Percentiles rank a stretch among this genome's conserved stretches.
These are phyloP conservation scores for Tachina fera DNA, from an alignment of 2,888 invertebrate genomes.

Conservation along the genomic window DNA sequence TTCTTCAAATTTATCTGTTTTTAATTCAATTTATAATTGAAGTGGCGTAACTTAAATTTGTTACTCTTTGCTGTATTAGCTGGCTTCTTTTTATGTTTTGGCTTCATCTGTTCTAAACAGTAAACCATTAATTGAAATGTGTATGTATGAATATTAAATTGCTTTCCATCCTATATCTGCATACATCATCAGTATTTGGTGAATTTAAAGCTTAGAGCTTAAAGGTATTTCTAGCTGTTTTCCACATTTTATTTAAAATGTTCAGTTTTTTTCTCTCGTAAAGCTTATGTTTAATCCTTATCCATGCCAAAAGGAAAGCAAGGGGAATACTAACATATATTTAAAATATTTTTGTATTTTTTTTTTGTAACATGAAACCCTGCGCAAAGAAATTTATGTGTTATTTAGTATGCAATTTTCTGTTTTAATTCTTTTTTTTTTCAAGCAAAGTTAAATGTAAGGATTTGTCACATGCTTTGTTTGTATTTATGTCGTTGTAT, in stretches of 20 bases:
- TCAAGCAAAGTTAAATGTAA: slow-evolving; percentile 43
- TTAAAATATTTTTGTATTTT: background rate
- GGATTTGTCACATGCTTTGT: slow-evolving; percentile 55
- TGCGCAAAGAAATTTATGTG: slow-evolving; percentile 18
- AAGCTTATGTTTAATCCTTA: slow-evolving; percentile 2
- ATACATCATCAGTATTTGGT: background rate
- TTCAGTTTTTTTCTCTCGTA: background rate
- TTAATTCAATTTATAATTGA: too few species aligned
- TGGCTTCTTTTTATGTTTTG: too few species aligned
- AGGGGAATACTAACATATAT: background rate
- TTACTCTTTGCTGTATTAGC: too few species aligned
- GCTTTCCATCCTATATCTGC: background rate
- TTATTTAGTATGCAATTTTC: slow-evolving; percentile 11
- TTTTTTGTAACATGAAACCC: background rate
- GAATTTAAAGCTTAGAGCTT: background rate
- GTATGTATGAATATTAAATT: background rate
- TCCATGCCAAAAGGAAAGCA: background rate
- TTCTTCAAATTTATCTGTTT: too few species aligned
- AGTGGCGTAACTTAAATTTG: too few species aligned
- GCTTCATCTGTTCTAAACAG: background rate
- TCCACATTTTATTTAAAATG: background rate
- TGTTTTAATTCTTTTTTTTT: background rate
- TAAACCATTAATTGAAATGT: background rate
- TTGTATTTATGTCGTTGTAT: too few species aligned
- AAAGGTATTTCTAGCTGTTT: background rate